These are phyloP conservation scores for Microctonus hyperodae DNA, from an alignment of 2,888 invertebrate species.

Conservation along the genomic window DNA sequence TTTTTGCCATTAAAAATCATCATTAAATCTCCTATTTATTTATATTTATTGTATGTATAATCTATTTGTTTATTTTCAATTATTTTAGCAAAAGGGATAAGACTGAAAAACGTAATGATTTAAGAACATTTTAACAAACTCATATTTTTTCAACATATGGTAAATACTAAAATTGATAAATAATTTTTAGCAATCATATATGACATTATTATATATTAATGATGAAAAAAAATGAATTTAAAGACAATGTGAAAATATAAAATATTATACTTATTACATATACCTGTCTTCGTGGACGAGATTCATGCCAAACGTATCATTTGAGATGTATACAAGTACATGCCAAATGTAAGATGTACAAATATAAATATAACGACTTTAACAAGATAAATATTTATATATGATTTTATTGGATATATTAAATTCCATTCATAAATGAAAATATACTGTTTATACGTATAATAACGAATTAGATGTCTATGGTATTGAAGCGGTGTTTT, in stretches of 20 bases:
- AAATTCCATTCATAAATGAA: neutral
- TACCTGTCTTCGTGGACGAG: constrained; percentile 24
- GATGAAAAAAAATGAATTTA: neutral
- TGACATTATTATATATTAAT: neutral
- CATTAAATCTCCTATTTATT: neutral
- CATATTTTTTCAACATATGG: neutral
- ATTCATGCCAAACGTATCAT: constrained; percentile 27
- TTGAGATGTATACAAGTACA: neutral
- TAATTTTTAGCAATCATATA: neutral
- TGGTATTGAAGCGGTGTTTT: neutral
- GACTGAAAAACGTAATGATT: too few relatives aligned
- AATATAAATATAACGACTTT: neutral
- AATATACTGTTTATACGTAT: neutral
- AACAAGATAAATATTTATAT: neutral
- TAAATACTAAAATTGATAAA: neutral
- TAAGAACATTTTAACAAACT: too few relatives aligned
- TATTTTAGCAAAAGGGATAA: too few relatives aligned
- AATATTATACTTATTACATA: neutral
- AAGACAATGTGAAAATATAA: neutral
- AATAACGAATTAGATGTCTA: neutral
- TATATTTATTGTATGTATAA: too few relatives aligned
- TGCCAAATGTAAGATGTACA: neutral
- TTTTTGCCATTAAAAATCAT: neutral
- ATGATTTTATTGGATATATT: neutral
- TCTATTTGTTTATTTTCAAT: too few relatives aligned